Base-by-base conservation (phyloP, 2,797 vertebrate genomes). In the Chrosomus eos region DNA sequence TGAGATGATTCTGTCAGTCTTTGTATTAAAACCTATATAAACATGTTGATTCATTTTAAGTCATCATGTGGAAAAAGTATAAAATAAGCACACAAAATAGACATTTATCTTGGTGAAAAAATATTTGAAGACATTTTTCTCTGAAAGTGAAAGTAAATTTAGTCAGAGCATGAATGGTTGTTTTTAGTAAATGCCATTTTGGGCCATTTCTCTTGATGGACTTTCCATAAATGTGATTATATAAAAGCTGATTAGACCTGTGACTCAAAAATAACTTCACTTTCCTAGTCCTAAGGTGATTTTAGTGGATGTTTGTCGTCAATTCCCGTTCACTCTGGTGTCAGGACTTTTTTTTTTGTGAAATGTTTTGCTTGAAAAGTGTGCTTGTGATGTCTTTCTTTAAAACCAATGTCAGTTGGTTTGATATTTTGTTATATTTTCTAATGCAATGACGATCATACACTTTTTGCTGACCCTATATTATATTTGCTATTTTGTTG, bases 1-100 rank as follows among this genome's bases (percentile, higher is more conserved):
- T 95, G 85, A 93, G 94, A 92, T 75, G 18, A n/a, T 81, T 1
- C 36, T 70, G 23, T 36, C 43, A 51, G 18, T 6, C 18, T 68
- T 51, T 55, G 3, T 33, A 33, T 23, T 77, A 43, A 10, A n/a
- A 36, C n/a, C 1, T 58, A 8, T 58, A 8, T 2, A 33, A 33
- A 26, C 4, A 58, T 16, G 21, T 7, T 60, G 7, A 36, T 75
- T 10, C 7, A 13, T 73, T 55, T 75, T 4, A 75, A 36, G 33
- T 36, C 64, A 21, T 67, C 3, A 10, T 19, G 64, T 67, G 18
- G 1, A 28, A 62, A 62, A 28, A 62, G 5, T 62, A n/a, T 10
- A 58, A 58, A 58, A 26, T 26, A n/a, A 26, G 23, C 55, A 58
- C 23, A 28, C 58, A 62, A 28, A 62, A 28, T 7, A 26, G 2